Evolutionary conservation across 2,888 invertebrate genomes (phyloP), one percentile per base, ranked within the genome.

Genomic region (Carcina quercana): DNA sequence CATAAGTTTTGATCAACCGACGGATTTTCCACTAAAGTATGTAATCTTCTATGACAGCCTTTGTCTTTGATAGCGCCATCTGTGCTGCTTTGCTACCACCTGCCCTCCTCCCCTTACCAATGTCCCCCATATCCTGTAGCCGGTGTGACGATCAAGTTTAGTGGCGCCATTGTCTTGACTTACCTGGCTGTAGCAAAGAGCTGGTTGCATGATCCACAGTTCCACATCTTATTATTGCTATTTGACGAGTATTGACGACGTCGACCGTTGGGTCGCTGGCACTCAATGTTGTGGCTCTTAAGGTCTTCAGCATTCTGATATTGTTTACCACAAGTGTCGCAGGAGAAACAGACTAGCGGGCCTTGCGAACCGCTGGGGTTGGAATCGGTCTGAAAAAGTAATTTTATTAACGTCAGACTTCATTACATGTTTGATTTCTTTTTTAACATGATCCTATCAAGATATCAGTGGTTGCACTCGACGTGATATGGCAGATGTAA

Each of bases 171-270:
- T 5, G 5, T 17, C 5, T 5, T 11, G 12, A 24, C 12, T 19
- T 51, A 79, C 80, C 83, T 73, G 12, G 83, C 83, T 7, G 79
- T 80, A 28, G 69, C 55, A 47, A 83, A 83, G 2, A 83, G 63
- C 48, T 83, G 83, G 34, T 83, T 82, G 29, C 83, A 83, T 13
- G 82, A 83, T 0, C 82, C 82, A 40, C 82, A 83, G 42, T 83
- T 83, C 82, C 82, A 83, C 82, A 83, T 82, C 53, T 83, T 83
- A 24, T 49, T 73, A 24, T 40, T 73, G 21, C 52, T 66, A 6
- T 40, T 49, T 10, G 54, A 63, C 0, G 59, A 53, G 40, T 67
- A 79, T 0, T 63, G 42, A 3, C 74, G 58, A 3, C 70, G 51
- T 0, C 31, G 19, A 4, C 10, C 5, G 10, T 11, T 30, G 3